These are phyloP conservation scores for Nymphalis c-album DNA, from an alignment of 2,888 invertebrate species.

Conservation along the genomic window DNA sequence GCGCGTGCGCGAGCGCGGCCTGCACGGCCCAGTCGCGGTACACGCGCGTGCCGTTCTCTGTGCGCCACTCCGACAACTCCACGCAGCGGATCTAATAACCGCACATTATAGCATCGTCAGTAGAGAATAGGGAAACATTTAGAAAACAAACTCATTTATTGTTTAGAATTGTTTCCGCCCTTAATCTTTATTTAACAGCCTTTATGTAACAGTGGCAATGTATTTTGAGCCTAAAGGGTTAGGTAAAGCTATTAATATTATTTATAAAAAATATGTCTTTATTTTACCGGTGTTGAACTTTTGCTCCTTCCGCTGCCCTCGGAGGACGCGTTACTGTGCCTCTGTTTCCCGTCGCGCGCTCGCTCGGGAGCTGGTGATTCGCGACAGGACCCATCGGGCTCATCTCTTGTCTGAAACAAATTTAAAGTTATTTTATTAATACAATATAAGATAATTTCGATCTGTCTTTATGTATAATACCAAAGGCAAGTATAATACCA, in stretches of 20 bases:
- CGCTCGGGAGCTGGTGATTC: conserved; percentile 74
- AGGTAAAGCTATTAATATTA: too few relatives aligned
- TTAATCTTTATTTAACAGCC: too few relatives aligned
- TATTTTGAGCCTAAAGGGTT: too few relatives aligned
- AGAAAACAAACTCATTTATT: too few relatives aligned
- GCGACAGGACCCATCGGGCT: conserved; percentile 88
- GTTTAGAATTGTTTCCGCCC: too few relatives aligned
- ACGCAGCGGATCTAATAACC: conserved; percentile 60
- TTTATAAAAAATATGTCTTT: neutral
- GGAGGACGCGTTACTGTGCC: conserved; percentile 75
- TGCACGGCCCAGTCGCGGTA: conserved; percentile 80
- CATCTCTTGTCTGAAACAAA: conserved; percentile 79
- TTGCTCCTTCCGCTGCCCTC: conserved; percentile 81
- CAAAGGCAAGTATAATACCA: too few relatives aligned
- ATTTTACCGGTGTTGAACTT: conserved; percentile 69
- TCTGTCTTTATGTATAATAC: too few relatives aligned
- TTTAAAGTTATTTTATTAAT: too few relatives aligned
- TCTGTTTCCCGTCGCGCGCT: conserved; percentile 54
- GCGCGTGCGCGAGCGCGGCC: conserved; percentile 66
- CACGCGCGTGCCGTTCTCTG: conserved; percentile 71
- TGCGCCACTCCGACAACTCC: conserved; percentile 73
- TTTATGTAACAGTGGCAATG: too few relatives aligned
- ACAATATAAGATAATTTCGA: too few relatives aligned
- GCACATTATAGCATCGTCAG: neutral
- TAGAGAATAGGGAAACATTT: too few relatives aligned